Evolutionary conservation across 2,888 invertebrate species (phyloP), one percentile per base, ranked within the genome.

Genomic region (Synergus umbraculus): DNA sequence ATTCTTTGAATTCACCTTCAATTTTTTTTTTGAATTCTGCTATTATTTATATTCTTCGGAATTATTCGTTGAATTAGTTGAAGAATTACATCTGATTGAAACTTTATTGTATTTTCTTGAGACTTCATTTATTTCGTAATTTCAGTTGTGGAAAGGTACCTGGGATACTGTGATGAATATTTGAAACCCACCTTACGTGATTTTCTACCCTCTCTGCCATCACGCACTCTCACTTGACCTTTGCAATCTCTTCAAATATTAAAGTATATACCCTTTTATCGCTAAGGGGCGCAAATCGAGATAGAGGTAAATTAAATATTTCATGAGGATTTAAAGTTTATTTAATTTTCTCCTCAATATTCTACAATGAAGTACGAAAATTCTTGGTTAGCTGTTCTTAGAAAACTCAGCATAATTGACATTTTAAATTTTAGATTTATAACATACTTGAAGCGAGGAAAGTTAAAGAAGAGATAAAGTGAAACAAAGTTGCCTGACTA

Each of bases 161-260:
- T 43, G 66, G 18, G 43, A 43, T 13, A 37, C 22, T 22, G 15
- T 13, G 49, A 44, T 69, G 46, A 69, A 69, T 69, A 69, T 69
- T 49, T 69, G 15, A 69, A 49, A 46, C 2, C 15, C 29, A 69
- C 44, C 44, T 69, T 8, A 43, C 46, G 49, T 69, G 69, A 69
- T 69, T 69, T 69, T 69, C 69, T 69, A 49, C 69, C 46, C 29
- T 69, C 69, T 69, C 69, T 49, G 46, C 69, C 44, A 15, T 69
- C 69, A 69, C 69, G 46, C 46, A 69, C 69, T 12, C 69, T 69
- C 29, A 44, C 46, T 69, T 69, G 69, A 49, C 46, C 69, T 46
- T 69, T 69, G 69, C 22, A 46, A 3, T 29, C 15, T 29, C 18
- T 8, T 69, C 15, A 69, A 69, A 69, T 69, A 69, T 69, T 69